These are phyloP conservation scores for Ciconia maguari DNA, from an alignment of 2,113 vertebrate genomes.

Conservation along the genomic window DNA sequence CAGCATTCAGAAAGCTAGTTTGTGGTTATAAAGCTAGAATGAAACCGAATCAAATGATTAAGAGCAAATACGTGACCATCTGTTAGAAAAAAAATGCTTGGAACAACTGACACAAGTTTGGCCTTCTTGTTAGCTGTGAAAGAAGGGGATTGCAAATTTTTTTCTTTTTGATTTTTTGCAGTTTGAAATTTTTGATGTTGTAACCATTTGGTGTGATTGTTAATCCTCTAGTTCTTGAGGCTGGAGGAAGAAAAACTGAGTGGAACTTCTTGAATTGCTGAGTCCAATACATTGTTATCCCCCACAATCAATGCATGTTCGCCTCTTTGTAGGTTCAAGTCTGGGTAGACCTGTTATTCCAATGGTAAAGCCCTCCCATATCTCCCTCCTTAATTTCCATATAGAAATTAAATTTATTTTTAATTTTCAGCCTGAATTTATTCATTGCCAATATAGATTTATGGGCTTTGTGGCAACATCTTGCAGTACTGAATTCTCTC, in stretches of 20 bases:
- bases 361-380: background rate
- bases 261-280: background rate
- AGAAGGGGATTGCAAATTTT: background rate
- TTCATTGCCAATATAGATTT: background rate
- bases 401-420: background rate
- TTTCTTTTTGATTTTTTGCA: background rate
- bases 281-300: background rate
- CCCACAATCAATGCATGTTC: background rate
- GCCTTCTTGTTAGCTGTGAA: background rate
- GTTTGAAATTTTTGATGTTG: no score
- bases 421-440: background rate
- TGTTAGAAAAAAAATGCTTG: background rate
- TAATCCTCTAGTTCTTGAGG: background rate
- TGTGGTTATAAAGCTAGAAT: background rate
- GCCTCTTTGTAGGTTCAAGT: background rate
- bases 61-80: background rate
- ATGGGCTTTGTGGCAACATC: background rate
- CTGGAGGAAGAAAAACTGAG: background rate
- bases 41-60: background rate
- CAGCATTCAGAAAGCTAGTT: background rate
- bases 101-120: background rate
- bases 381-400: background rate
- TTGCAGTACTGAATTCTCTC: background rate
- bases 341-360: background rate
- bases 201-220: background rate